Evolutionary conservation across 2,113 vertebrate genomes (phyloP).

Genomic region (Pterocles burchelli): DNA sequence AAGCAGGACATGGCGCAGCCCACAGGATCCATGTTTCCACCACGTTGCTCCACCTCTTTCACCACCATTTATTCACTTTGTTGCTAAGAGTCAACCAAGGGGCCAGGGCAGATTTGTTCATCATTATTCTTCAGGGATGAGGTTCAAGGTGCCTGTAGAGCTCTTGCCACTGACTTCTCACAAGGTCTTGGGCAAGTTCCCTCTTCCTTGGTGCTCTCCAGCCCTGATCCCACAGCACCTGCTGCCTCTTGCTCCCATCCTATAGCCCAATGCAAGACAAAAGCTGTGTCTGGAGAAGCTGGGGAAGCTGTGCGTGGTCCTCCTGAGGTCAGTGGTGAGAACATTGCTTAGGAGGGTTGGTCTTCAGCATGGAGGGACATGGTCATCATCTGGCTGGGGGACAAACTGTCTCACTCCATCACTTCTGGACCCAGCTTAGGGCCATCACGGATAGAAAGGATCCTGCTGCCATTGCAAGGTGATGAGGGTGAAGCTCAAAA

Average conservation of each 20-base stretch:
- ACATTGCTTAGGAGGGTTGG: neutral
- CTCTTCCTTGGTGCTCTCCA: neutral
- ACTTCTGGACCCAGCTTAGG: neutral
- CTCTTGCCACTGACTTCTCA: neutral
- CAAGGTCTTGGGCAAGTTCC: neutral
- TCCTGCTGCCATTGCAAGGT: neutral
- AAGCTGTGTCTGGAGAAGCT: neutral
- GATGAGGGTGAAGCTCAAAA: neutral
- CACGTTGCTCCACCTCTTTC: neutral
- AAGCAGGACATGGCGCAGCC: neutral
- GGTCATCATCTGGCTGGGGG: neutral
- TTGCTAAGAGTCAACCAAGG: too few relatives aligned
- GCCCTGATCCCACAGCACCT: neutral
- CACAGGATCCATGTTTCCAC: rapidly evolving
- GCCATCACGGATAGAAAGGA: too few relatives aligned
- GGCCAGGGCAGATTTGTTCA: neutral
- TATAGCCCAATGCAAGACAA: neutral
- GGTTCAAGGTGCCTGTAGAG: neutral
- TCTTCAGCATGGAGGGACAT: neutral
- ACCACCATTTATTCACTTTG: neutral
- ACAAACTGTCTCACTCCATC: neutral
- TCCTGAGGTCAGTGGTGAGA: too few relatives aligned
- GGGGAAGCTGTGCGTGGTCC: neutral
- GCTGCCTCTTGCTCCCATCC: neutral
- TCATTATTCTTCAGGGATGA: neutral